Base-by-base conservation (phyloP, 2,888 invertebrate species). In the Heliothis peltigera region DNA sequence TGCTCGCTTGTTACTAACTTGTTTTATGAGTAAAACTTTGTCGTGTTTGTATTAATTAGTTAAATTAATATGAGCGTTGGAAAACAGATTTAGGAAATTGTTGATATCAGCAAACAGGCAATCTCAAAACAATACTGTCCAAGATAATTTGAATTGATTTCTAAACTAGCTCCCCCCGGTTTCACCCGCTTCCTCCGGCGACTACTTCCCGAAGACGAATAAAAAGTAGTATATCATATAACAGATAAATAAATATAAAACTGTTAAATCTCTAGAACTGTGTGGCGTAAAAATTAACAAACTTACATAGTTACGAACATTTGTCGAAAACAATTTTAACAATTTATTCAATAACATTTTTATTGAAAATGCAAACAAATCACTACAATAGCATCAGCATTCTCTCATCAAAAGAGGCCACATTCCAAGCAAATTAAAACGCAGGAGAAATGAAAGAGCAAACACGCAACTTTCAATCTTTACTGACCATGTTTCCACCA, bases 401-500 rank as follows among this genome's bases (percentile, higher is more conserved):
- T 28, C 32, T 60, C 47, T 47, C 7, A 28, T 42, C 22, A 75
- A 63, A 70, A 35, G 55, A 75, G 71, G 49, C 22, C 59, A 61
- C 44, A 64, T 64, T 42, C 32, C 25, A 21, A 64, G 42, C 35
- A 18, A 58, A 65, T 64, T 22, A 21, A 59, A 61, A 22, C 46
- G 63, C 57, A 62, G 63, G 48, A 78, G 44, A 58, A 64, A 76
- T 47, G 18, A 49, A 63, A 64, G 70, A 75, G 70, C 55, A 32
- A 66, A 61, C 51, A 56, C 51, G 56, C 59, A 59, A 19, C 17
- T 64, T 71, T 79, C 64, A 75, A 71, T 77, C 76, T 75, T 68
- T 43, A 42, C 64, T 71, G 67, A 64, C 76, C 57, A 65, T 75
- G 75, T 75, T 60, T 76, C 54, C 64, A 63, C 61, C 70, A 78